A percentile compares a stretch with the other conserved stretches of the same genome.
Evolutionary conservation across 2,888 invertebrate species (phyloP).

Genomic region (Cerastoderma edule): DNA sequence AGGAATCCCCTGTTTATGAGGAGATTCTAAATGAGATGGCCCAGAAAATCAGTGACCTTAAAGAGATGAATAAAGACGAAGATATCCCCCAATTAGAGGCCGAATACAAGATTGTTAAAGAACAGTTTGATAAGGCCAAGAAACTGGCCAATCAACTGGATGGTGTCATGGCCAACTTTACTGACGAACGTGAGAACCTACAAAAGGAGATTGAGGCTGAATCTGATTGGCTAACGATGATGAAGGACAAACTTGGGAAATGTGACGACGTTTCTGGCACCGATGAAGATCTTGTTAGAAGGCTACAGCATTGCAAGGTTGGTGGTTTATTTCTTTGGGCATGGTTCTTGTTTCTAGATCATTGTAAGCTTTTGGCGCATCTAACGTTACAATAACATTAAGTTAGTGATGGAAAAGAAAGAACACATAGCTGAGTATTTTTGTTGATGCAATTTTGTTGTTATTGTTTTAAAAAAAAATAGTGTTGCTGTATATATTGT

Average conservation of each 20-base stretch:
- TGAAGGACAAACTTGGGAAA: slow-evolving; percentile 76
- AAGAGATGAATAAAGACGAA: slow-evolving; percentile 89
- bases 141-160: slow-evolving; percentile 90
- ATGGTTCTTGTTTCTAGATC: no score
- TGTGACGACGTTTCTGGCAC: slow-evolving; percentile 88
- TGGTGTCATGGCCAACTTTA: slow-evolving; percentile 89
- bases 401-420: no score
- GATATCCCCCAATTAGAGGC: slow-evolving; percentile 86
- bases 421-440: no score
- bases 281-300: slow-evolving; percentile 91
- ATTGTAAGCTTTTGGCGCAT: no score
- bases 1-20: slow-evolving; percentile 91
- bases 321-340: no score
- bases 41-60: slow-evolving; percentile 91
- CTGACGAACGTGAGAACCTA: slow-evolving; percentile 81
- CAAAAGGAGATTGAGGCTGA: slow-evolving; percentile 76
- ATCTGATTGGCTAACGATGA: slow-evolving; percentile 74
- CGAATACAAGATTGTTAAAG: slow-evolving; percentile 72
- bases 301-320: slow-evolving; percentile 90
- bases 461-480: no score
- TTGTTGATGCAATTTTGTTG: no score
- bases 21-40: slow-evolving; percentile 91
- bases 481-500: no score
- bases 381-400: no score
- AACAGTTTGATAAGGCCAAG: slow-evolving; percentile 90